phyloP scores from a whole-genome alignment of 2,888 invertebrate species.

The Dryobotodes eremita region DNA sequence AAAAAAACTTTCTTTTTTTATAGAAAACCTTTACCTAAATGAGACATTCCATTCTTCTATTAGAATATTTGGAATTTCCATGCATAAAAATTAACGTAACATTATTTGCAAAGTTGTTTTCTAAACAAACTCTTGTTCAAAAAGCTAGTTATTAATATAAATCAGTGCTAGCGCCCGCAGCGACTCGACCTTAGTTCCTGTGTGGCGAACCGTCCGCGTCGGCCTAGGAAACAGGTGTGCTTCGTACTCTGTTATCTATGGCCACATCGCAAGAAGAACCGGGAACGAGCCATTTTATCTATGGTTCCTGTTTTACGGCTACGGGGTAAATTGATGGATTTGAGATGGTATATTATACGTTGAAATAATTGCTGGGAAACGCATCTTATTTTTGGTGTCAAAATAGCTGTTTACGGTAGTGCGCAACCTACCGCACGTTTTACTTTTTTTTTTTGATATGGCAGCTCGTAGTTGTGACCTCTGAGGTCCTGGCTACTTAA shows the following conservation, averaged over 20 bases:
- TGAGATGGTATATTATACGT: slow-evolving; percentile 20
- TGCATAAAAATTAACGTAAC: neutral
- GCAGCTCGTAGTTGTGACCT: too few relatives aligned
- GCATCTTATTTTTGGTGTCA: too few relatives aligned
- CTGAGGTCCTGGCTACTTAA: too few relatives aligned
- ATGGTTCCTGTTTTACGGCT: slow-evolving; percentile 59
- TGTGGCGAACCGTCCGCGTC: slow-evolving; percentile 58
- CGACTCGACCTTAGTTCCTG: slow-evolving; percentile 68
- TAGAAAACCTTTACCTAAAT: neutral
- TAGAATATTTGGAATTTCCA: neutral
- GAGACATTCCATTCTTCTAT: neutral
- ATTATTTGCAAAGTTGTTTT: slow-evolving; percentile 8
- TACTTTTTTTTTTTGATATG: too few relatives aligned
- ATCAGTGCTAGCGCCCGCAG: slow-evolving; percentile 60
- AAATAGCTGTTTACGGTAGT: too few relatives aligned
- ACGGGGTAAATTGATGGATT: slow-evolving; percentile 58
- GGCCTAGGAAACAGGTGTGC: slow-evolving; percentile 69
- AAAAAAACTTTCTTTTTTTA: too few relatives aligned
- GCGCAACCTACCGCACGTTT: too few relatives aligned
- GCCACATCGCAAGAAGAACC: slow-evolving; percentile 61
- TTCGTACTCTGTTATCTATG: slow-evolving; percentile 62
- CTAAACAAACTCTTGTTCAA: slow-evolving; percentile 30
- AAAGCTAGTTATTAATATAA: slow-evolving; percentile 63
- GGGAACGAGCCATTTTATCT: slow-evolving; percentile 56
- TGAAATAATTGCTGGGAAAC: neutral